Evolutionary conservation across 2,797 vertebrate species (phyloP), one percentile per base, ranked within the genome.

Genomic region (Phylloscopus collybita): DNA sequence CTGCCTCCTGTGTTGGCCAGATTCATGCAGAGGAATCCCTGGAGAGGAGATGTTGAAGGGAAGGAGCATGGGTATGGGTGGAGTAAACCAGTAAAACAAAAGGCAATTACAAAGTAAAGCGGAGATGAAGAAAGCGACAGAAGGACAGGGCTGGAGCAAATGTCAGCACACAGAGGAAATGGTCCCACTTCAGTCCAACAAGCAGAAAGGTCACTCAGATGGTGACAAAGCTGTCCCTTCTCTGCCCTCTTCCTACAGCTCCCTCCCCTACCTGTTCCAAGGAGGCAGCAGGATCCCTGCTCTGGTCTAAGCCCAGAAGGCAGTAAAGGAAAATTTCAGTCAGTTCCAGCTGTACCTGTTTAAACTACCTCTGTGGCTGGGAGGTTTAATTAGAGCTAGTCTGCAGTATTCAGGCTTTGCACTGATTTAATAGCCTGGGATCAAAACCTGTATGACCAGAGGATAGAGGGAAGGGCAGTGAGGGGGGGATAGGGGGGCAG

Each of bases 41-140:
- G 56, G 93, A 95, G 93, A 90, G 81, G 69, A 80, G 76, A 57
- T 32, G 49, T 57, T 79, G 82, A 95, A 93, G 59, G 92, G 44
- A 95, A 91, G 51, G 44, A 96, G 75, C 36, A 49, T 16, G 59
- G 62, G 78, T 44, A 64, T 62, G 93, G 87, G 93, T 93, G 93
- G 85, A 75, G 92, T 69, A 83, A 88, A 75, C 15, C 34, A 57
- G 65, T 81, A 70, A 92, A 72, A 92, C 87, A 95, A 95, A 94
- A 95, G 75, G 87, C 66, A 92, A 86, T 94, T 94, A 88, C 5
- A 1, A 90, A 90, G 54, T 29, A 51, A 90, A 91, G 61, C 36
- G 8, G 95, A 87, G 62, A 75, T 75, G 66, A 84, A 90, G 80
- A 92, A 93, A 86, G 49, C 29, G 0, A 56, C 74, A 89, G 73